phyloP scores from a whole-genome alignment of 2,113 vertebrate species.

The Melanotaenia duboulayi region DNA sequence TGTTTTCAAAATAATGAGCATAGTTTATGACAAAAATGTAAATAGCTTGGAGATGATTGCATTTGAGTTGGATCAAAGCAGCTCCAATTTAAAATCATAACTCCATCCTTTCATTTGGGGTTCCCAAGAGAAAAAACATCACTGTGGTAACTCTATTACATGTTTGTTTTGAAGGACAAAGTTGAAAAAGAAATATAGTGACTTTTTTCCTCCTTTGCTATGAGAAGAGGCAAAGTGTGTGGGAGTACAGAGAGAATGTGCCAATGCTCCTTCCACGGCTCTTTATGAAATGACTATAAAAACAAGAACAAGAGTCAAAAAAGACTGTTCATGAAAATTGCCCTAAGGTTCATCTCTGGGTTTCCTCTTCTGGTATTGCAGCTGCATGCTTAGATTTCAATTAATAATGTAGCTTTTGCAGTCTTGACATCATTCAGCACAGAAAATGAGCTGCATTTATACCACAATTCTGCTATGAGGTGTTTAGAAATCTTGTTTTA shows the following conservation, averaged over 20 bases:
- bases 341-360: constrained; percentile 24
- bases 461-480: constrained; percentile 18
- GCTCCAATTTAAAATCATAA: constrained; percentile 73
- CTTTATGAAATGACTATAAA: constrained; percentile 4
- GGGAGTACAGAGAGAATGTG: background rate
- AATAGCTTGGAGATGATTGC: constrained; percentile 78
- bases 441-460: constrained; percentile 35
- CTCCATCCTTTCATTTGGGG: constrained; percentile 65
- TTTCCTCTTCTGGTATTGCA: constrained; percentile 27
- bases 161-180: constrained; percentile 65
- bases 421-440: constrained; percentile 28
- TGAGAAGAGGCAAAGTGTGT: background rate
- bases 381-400: constrained; percentile 43
- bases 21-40: constrained; percentile 76
- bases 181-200: constrained; percentile 42
- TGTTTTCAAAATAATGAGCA: constrained; percentile 77
- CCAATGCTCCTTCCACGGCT: constrained; percentile 4
- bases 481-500: constrained; percentile 36
- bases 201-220: constrained; percentile 10
- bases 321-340: constrained; percentile 14
- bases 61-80: constrained; percentile 74
- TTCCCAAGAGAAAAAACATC: constrained; percentile 44
- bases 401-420: constrained; percentile 57
- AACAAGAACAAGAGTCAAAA: constrained; percentile 22
- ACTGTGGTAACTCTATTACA: constrained; percentile 50